Conservation (phyloP, 2,888 invertebrate genomes). For the Drosophila phalerata region DNA sequence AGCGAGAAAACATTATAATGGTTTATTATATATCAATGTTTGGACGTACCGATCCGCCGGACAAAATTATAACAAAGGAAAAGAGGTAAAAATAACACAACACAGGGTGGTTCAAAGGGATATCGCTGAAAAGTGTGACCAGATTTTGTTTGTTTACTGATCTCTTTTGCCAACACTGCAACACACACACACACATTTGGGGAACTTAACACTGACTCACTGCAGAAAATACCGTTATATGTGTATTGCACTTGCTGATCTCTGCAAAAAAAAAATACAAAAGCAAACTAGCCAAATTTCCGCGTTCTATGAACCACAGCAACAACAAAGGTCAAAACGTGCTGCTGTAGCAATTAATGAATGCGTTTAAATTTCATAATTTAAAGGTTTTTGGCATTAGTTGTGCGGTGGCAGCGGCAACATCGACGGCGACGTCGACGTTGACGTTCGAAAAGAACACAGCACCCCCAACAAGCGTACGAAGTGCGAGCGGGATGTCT, state of each 20-base stretch:
- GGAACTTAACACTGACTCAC: conserved; percentile 57
- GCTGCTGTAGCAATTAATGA: conserved; percentile 48
- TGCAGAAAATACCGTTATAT: conserved; percentile 39
- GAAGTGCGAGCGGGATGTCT: conserved; percentile 56
- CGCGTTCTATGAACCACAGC: conserved; percentile 75
- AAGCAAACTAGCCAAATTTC: conserved; percentile 57
- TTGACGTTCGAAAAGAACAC: conserved; percentile 37
- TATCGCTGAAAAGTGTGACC: not conserved
- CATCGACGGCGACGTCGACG: not conserved
- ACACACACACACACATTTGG: not conserved
- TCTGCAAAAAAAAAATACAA: conserved; percentile 26
- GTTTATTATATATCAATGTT: conserved; percentile 84
- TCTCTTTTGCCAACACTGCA: conserved; percentile 45
- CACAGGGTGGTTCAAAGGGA: not conserved
- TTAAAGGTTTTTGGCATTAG: conserved; percentile 80
- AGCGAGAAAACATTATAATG: conserved; percentile 67
- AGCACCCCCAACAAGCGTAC: conserved; percentile 16
- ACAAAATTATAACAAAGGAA: conserved; percentile 80
- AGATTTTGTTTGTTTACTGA: not conserved
- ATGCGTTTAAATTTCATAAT: conserved; percentile 54
- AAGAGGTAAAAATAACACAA: conserved; percentile 75
- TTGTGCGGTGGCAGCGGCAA: conserved; percentile 6
- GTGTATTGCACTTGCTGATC: conserved; percentile 49
- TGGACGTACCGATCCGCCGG: conserved; percentile 82
- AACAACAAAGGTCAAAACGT: conserved; percentile 73